Conservation (phyloP, 2,888 invertebrate genomes). For the Andrena minutula region DNA sequence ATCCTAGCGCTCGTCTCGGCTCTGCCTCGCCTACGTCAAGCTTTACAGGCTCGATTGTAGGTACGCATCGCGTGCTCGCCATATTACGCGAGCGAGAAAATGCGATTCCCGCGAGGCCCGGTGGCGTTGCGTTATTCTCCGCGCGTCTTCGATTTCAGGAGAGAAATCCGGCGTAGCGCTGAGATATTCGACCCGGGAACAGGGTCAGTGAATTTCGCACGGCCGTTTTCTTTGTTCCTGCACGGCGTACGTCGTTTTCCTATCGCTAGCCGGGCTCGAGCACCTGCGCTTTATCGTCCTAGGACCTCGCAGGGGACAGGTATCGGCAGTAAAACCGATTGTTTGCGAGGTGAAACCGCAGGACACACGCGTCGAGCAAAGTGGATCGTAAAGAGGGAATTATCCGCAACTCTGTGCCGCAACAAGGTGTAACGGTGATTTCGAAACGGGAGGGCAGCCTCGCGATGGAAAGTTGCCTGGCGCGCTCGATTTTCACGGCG, state of each 20-base stretch:
- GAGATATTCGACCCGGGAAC: conserved; percentile 32
- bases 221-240: conserved; percentile 32
- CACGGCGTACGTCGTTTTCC: conserved; percentile 25
- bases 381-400: conserved; percentile 66
- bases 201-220: conserved; percentile 56
- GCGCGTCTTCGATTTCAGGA: conserved; percentile 50
- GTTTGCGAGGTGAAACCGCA: conserved; percentile 57
- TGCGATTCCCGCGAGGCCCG: background rate
- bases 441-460: background rate
- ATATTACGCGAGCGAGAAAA: background rate
- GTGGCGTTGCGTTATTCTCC: conserved; percentile 33
- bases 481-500: conserved; percentile 5
- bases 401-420: conserved; percentile 37
- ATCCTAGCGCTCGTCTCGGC: background rate
- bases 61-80: background rate
- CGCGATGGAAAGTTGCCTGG: conserved; percentile 9
- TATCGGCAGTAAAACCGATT: conserved; percentile 47
- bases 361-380: conserved; percentile 46
- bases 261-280: conserved; percentile 1
- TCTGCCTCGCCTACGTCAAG: background rate
- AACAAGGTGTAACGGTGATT: conserved; percentile 13
- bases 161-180: conserved; percentile 44
- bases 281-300: conserved; percentile 34
- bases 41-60: background rate
- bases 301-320: conserved; percentile 1